These are phyloP conservation scores for Bolinopsis microptera DNA, from an alignment of 37 sponge, comb jelly and placozoan genomes.

Conservation along the genomic window DNA sequence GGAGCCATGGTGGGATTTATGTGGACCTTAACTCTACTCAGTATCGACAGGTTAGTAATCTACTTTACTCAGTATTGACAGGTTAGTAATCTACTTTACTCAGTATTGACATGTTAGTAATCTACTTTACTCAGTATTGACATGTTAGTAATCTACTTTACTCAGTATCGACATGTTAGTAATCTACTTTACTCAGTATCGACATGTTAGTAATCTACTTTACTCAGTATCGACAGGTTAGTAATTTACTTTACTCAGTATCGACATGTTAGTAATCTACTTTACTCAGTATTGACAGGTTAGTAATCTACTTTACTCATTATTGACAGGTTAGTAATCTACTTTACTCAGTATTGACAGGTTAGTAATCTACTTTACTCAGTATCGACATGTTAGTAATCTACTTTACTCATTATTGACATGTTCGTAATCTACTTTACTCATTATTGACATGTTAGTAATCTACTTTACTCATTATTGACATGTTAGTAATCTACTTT, in stretches of 20 bases:
- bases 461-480: constrained; percentile 38
- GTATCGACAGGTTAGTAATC: constrained; percentile 28
- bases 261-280: constrained; percentile 57
- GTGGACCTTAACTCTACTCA: constrained; percentile 54
- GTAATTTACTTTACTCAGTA: constrained; percentile 37
- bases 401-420: too few species aligned
- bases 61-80: constrained; percentile 42
- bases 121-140: constrained; percentile 50
- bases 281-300: constrained; percentile 46
- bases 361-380: constrained; percentile 52
- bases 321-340: constrained; percentile 48
- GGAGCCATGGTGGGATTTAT: constrained; percentile 64
- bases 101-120: constrained; percentile 44
- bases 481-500: constrained; percentile 49
- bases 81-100: constrained; percentile 60
- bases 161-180: constrained; percentile 51
- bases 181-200: constrained; percentile 41
- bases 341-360: constrained; percentile 46
- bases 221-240: constrained; percentile 52
- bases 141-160: constrained; percentile 34
- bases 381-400: constrained; percentile 50
- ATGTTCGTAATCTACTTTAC: too few species aligned
- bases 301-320: constrained; percentile 43
- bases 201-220: constrained; percentile 50
- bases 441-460: constrained; percentile 40